Evolutionary conservation across 2,113 vertebrate genomes (phyloP), one percentile per base, ranked within the genome.

Genomic region (Bettongia penicillata): DNA sequence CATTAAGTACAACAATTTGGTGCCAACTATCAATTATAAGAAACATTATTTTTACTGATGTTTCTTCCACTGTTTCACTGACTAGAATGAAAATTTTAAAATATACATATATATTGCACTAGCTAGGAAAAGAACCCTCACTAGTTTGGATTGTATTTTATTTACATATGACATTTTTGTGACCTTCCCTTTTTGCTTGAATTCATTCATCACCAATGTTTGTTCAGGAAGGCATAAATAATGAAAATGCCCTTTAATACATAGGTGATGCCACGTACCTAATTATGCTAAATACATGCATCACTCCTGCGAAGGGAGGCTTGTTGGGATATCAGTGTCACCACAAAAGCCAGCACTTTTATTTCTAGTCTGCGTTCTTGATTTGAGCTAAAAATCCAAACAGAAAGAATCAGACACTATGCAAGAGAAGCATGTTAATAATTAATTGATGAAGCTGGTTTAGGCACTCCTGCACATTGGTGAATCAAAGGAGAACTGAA

Each of bases 161-260:
- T 95, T 96, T 92, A n/a, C 57, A 90, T 25, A 0, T 90, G 98
- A 96, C 96, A 89, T 91, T 90, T 93, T 14, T 49, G 48, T 96
- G 96, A 97, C 95, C 97, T 97, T 97, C 77, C 51, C 0, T 26
- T 95, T 90, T 91, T 89, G 93, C 90, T 48, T 93, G 50, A 92
- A 84, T 52, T 92, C 95, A 3, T 53, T 93, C 52, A 77, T 92
- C 95, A 94, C 37, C 2, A 0, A 6, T 90, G 93, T 92, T 96
- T 96, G 94, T 3, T 96, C 92, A 3, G 0, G 57, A 48, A 51
- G 0, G 11, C 22, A 25, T 50, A 91, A 91, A 53, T 28, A 93
- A 5, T 1, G 55, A 52, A 89, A 95, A 96, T 49, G 49, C 9
- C 95, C 93, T 77, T 23, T 68, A 4, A 57, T 10, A 0, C 90